Evolutionary conservation across 2,888 invertebrate species (phyloP).

Genomic region (Trilocha varians): DNA sequence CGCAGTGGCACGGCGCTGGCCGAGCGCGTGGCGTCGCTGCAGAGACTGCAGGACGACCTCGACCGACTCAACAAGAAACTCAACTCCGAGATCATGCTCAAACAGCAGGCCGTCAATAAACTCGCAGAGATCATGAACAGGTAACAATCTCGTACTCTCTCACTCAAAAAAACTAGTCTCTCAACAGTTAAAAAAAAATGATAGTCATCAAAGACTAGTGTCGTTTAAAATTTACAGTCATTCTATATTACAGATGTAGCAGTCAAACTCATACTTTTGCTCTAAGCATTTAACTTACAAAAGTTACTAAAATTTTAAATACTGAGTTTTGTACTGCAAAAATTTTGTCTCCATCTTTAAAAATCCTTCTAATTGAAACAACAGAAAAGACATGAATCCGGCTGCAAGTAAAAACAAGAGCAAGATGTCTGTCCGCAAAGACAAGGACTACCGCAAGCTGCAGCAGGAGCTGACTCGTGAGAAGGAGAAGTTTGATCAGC

Average conservation of each 20-base stretch:
- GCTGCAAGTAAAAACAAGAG: conserved; percentile 84
- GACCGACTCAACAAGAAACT: conserved; percentile 87
- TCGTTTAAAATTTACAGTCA: too few species aligned
- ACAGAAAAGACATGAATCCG: conserved; percentile 75
- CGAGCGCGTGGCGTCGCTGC: conserved; percentile 80
- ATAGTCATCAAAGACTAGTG: too few species aligned
- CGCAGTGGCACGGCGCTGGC: conserved; percentile 84
- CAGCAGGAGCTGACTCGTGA: conserved; percentile 96
- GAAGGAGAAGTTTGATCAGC: conserved; percentile 93
- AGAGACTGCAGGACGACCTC: conserved; percentile 82
- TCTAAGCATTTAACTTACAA: too few species aligned
- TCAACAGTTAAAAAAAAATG: too few species aligned
- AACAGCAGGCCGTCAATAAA: conserved; percentile 96
- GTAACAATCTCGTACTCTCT: too few species aligned
- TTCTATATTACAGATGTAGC: too few species aligned
- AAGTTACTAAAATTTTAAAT: too few species aligned
- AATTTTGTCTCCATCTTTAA: too few species aligned
- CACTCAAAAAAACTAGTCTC: too few species aligned
- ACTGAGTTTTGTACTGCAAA: too few species aligned
- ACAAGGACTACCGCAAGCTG: conserved; percentile 94
- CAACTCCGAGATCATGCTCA: conserved; percentile 89
- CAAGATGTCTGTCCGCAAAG: conserved; percentile 88
- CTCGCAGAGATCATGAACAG: conserved; percentile 97
- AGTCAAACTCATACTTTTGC: too few species aligned
- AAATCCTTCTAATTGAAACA: neutral